Evolutionary conservation across 2,797 vertebrate genomes (phyloP).

Genomic region (Pachyuromys duprasi): DNA sequence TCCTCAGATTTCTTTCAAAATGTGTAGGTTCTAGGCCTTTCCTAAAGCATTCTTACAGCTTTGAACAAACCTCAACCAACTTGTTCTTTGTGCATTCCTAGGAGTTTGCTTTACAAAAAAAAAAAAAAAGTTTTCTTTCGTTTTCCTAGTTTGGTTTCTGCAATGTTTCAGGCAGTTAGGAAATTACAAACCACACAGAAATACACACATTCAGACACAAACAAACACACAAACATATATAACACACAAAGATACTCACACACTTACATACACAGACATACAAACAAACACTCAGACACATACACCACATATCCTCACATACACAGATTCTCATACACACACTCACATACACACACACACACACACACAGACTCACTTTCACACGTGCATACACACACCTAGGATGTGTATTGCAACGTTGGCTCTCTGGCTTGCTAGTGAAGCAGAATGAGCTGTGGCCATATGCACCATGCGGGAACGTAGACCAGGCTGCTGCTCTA

Average conservation of each 20-base stretch:
- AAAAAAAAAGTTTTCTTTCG: not conserved
- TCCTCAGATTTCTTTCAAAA: slow-evolving; percentile 55
- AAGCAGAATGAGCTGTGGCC: slow-evolving; percentile 32
- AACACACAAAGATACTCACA: not conserved
- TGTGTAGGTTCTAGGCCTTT: not conserved
- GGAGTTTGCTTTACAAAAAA: not conserved
- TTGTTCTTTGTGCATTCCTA: slow-evolving; percentile 37
- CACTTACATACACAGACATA: not conserved
- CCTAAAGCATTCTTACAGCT: not conserved
- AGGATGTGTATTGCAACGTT: slow-evolving; percentile 8
- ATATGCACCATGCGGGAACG: slow-evolving; percentile 39
- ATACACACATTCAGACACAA: not conserved
- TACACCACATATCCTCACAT: not conserved
- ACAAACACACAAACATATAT: not conserved
- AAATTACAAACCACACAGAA: not conserved
- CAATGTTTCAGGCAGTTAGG: slow-evolving; percentile 32
- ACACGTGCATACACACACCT: not conserved
- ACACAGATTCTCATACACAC: not conserved
- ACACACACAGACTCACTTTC: not conserved
- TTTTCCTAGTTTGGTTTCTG: slow-evolving; percentile 43
- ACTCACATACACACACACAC: not conserved
- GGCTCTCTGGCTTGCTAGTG: slow-evolving; percentile 41
- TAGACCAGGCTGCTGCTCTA: slow-evolving; percentile 64
- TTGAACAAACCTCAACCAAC: not conserved
- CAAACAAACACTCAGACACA: not conserved